Evolutionary conservation across 1,140 invertebrate species (phyloP).

Genomic region (Zaprionus lachaisei): DNA sequence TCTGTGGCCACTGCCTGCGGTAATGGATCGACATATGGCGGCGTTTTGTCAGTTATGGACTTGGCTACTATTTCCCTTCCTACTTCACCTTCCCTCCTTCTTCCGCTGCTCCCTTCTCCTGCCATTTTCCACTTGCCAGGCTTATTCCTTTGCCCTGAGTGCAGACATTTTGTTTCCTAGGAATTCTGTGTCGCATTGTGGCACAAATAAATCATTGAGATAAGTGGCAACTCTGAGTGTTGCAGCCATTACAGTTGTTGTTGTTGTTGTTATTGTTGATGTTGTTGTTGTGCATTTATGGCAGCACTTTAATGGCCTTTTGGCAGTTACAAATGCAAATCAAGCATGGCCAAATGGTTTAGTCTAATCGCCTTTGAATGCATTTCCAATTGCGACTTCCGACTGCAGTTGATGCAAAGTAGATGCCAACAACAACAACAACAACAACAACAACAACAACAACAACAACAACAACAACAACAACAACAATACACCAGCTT

Average conservation of each 20-base stretch:
- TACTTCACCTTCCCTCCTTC: background rate
- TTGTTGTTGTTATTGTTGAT: background rate
- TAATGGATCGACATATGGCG: conserved; percentile 33
- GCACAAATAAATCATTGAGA: conserved; percentile 76
- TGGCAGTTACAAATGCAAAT: conserved; percentile 21
- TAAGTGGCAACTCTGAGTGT: conserved; percentile 56
- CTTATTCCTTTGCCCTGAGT: conserved; percentile 32
- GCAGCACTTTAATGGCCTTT: conserved; percentile 29
- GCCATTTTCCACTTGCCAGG: background rate
- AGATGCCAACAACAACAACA: conserved; percentile 17
- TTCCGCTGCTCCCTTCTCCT: background rate
- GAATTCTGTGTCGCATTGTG: conserved; percentile 55
- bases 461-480: background rate
- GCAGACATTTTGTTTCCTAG: conserved; percentile 70
- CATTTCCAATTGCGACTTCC: conserved; percentile 34
- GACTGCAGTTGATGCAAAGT: conserved; percentile 29
- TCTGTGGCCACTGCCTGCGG: conserved; percentile 18
- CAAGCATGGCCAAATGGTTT: conserved; percentile 10
- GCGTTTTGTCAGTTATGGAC: conserved; percentile 21
- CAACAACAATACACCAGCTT: conserved; percentile 19
- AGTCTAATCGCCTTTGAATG: conserved; percentile 55
- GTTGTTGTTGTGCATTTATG: conserved; percentile 33
- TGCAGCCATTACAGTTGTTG: conserved; percentile 13
- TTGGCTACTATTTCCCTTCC: background rate
- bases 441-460: conserved; percentile 4